Evolutionary conservation across 2,797 vertebrate species (phyloP).

Genomic region (Coranthus polyacanthus): DNA sequence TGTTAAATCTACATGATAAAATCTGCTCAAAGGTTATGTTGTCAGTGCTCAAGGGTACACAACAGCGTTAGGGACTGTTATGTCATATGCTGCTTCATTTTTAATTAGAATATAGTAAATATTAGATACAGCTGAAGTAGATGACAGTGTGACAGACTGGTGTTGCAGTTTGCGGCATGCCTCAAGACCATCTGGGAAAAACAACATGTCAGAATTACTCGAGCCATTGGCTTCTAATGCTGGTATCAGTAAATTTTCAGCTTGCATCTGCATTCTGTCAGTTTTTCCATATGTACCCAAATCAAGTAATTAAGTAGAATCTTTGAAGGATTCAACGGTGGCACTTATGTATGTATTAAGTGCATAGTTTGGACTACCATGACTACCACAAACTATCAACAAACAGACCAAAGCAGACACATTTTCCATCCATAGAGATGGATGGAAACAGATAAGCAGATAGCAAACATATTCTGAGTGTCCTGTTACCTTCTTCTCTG

Average conservation of each 20-base stretch:
- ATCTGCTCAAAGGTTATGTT: too few relatives aligned
- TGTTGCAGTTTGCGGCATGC: neutral
- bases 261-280: neutral
- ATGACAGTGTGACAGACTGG: neutral
- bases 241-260: neutral
- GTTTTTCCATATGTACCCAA: neutral
- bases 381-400: conserved; percentile 18
- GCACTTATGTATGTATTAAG: neutral
- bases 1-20: too few relatives aligned
- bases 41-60: too few relatives aligned
- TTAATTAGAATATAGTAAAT: neutral
- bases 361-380: conserved; percentile 28
- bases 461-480: conserved; percentile 19
- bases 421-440: conserved; percentile 49
- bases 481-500: conserved; percentile 55
- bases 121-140: neutral
- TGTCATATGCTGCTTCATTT: neutral
- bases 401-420: conserved; percentile 36
- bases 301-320: neutral
- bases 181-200: neutral
- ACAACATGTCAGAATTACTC: neutral
- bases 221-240: neutral
- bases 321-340: conserved; percentile 2
- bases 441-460: conserved; percentile 56
- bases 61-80: neutral